A percentile compares a stretch with the other conserved stretches of the same genome.
These are phyloP conservation scores for Coturnix japonica DNA, from an alignment of 2,113 vertebrate genomes.

Conservation along the genomic window DNA sequence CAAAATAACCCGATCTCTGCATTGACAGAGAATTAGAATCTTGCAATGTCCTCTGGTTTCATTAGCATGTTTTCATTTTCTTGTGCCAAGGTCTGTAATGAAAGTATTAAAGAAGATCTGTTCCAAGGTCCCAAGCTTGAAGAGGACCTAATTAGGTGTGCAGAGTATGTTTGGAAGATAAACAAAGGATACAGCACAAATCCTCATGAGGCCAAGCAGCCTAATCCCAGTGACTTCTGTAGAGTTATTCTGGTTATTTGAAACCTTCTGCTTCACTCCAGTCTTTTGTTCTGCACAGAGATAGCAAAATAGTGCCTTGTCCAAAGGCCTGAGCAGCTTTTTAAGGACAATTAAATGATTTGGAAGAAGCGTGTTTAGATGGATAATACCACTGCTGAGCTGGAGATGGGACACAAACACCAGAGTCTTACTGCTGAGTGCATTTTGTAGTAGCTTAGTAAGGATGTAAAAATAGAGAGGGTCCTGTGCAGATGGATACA, in stretches of 20 bases:
- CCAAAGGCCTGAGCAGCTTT: neutral
- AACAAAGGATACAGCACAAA: slow-evolving; percentile 4
- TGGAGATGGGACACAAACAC: neutral
- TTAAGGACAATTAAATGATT: neutral
- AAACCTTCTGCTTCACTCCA: neutral
- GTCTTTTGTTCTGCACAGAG: neutral
- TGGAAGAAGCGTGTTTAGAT: neutral
- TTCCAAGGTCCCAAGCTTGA: slow-evolving; percentile 42
- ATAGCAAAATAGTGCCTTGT: neutral
- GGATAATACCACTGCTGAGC: neutral
- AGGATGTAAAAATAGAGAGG: neutral
- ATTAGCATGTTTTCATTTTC: slow-evolving; percentile 48
- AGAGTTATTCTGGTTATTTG: neutral
- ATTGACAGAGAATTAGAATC: slow-evolving; percentile 3
- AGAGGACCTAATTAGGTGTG: slow-evolving; percentile 31
- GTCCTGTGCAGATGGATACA: neutral
- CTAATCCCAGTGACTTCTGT: slow-evolving; percentile 17
- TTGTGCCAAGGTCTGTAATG: slow-evolving; percentile 18
- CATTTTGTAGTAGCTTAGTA: neutral
- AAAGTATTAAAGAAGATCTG: slow-evolving; percentile 50
- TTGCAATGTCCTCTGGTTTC: slow-evolving; percentile 7
- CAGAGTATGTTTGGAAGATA: slow-evolving; percentile 35
- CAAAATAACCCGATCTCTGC: neutral
- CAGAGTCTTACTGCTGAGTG: neutral
- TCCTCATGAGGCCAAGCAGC: neutral